These are phyloP conservation scores for Drosophila mulleri DNA, from an alignment of 2,888 invertebrate species.

Conservation along the genomic window DNA sequence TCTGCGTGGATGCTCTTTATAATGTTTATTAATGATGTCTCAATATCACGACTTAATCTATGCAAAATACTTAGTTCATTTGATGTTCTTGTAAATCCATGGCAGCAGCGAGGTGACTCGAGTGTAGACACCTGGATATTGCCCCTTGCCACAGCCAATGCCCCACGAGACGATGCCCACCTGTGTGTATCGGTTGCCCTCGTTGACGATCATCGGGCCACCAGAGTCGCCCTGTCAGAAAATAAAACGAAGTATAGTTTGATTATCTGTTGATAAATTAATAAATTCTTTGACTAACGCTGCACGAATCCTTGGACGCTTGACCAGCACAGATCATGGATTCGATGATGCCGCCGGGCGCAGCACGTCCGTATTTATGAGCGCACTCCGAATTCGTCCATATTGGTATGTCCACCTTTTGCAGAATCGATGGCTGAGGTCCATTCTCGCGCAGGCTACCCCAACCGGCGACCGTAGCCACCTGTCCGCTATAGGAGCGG, in stretches of 20 bases:
- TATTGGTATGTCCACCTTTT: constrained; percentile 93
- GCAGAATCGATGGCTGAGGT: constrained; percentile 91
- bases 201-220: constrained; percentile 93
- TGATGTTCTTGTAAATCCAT: constrained; percentile 94
- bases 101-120: constrained; percentile 92
- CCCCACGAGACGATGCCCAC: constrained; percentile 96
- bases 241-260: neutral
- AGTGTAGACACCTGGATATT: constrained; percentile 96
- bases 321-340: constrained; percentile 95
- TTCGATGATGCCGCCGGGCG: constrained; percentile 94
- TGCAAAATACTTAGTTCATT: constrained; percentile 77
- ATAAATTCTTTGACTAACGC: constrained; percentile 87
- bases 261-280: neutral
- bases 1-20: constrained; percentile 23
- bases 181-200: constrained; percentile 91
- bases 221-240: constrained; percentile 92
- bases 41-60: constrained; percentile 77
- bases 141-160: constrained; percentile 95
- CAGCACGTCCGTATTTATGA: constrained; percentile 92
- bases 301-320: constrained; percentile 94
- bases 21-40: constrained; percentile 61
- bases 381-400: constrained; percentile 93
- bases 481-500: constrained; percentile 89
- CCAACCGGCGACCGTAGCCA: constrained; percentile 95
- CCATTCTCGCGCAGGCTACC: constrained; percentile 90